Percentiles rank a stretch among this genome's conserved stretches.
Evolutionary conservation across 2,888 invertebrate species (phyloP).

Genomic region (Drosophila multiciliata): DNA sequence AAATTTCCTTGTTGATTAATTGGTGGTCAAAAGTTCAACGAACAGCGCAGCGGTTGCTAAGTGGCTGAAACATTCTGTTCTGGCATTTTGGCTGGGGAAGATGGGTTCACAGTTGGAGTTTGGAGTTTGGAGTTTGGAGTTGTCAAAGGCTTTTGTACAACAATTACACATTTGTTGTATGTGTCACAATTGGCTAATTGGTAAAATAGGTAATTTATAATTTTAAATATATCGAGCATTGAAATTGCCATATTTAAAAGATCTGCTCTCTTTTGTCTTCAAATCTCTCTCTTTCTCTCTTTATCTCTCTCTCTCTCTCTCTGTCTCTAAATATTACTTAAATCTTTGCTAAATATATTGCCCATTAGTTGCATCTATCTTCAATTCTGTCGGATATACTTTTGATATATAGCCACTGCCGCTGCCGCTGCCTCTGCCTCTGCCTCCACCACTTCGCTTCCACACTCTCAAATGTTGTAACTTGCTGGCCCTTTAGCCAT

Average conservation of each 20-base stretch:
- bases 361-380: neutral
- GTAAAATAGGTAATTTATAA: neutral
- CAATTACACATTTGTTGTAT: neutral
- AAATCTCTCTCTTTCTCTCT: neutral
- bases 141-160: neutral
- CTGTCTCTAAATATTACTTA: neutral
- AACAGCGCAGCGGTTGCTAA: slow-evolving; percentile 59
- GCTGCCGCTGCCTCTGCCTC: too few species aligned
- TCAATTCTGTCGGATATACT: neutral
- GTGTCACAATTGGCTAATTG: neutral
- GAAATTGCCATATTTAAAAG: neutral
- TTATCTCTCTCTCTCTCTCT: neutral
- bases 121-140: neutral
- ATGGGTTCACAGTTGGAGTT: neutral
- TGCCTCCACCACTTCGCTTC: neutral
- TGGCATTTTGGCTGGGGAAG: neutral
- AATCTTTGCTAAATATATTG: neutral
- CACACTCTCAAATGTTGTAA: slow-evolving; percentile 1
- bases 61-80: slow-evolving; percentile 30
- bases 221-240: neutral
- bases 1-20: slow-evolving; percentile 74
- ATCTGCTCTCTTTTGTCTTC: neutral
- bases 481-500: slow-evolving; percentile 6
- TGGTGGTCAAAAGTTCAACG: slow-evolving; percentile 80
- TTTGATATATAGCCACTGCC: neutral